A percentile compares a stretch with the other conserved stretches of the same genome.
Conservation (phyloP, 1,140 invertebrate species). For the Ectropis grisescens region DNA sequence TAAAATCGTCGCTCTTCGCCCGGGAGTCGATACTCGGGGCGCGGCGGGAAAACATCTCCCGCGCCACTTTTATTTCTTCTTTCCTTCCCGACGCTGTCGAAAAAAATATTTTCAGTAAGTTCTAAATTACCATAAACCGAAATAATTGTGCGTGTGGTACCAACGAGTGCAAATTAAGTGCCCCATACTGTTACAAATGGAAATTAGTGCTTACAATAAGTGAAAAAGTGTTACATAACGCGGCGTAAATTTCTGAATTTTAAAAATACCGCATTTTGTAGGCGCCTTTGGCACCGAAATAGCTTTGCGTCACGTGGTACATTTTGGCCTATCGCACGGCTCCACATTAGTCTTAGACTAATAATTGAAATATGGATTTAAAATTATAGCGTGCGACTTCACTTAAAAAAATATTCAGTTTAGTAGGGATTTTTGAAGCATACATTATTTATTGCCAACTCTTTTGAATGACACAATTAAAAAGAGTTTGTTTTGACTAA, state of each 20-base stretch:
- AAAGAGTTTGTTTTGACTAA: constrained; percentile 49
- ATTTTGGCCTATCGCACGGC: constrained; percentile 62
- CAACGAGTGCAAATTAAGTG: constrained; percentile 44
- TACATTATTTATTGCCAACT: background rate
- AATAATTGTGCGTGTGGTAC: constrained; percentile 36
- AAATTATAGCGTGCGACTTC: too few species aligned
- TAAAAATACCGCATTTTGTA: constrained; percentile 72
- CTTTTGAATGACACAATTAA: constrained; percentile 10
- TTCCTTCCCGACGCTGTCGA: constrained; percentile 65
- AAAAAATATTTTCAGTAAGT: constrained; percentile 66
- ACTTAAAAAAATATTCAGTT: too few species aligned
- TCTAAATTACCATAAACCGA: constrained; percentile 39
- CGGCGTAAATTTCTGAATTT: constrained; percentile 56
- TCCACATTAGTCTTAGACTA: constrained; percentile 63
- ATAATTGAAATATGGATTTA: constrained; percentile 30
- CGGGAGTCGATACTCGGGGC: constrained; percentile 71
- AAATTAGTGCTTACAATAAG: constrained; percentile 45
- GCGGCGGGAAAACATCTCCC: constrained; percentile 65
- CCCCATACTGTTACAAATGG: constrained; percentile 20
- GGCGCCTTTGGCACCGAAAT: constrained; percentile 61
- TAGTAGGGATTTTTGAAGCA: constrained; percentile 3
- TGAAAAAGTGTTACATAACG: constrained; percentile 67
- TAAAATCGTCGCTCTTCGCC: constrained; percentile 79
- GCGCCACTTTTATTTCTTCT: constrained; percentile 68
- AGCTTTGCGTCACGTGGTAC: constrained; percentile 62